Evolutionary conservation across 2,113 vertebrate genomes (phyloP).

Genomic region (Urocitellus parryii): DNA sequence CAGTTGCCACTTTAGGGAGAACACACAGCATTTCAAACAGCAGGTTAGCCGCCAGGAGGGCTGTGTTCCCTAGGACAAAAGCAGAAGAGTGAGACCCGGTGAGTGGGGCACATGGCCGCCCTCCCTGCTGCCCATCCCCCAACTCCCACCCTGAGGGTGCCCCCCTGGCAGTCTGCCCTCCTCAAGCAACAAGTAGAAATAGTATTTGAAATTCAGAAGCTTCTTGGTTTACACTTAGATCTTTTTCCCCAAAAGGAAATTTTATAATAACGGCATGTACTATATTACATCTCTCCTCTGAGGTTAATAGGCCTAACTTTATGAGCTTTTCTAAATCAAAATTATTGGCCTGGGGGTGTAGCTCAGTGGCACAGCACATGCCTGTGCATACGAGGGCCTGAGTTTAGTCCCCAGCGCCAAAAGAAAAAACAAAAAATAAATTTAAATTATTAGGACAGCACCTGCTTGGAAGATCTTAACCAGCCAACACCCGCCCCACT

Average conservation of each 20-base stretch:
- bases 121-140: neutral
- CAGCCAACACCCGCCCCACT: neutral
- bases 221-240: neutral
- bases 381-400: too few relatives aligned
- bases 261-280: neutral
- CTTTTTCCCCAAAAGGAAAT: slow-evolving; percentile 5
- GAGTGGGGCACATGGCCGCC: neutral
- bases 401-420: too few relatives aligned
- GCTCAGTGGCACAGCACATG: neutral
- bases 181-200: neutral
- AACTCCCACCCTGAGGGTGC: rapidly evolving
- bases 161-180: neutral
- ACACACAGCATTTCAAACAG: slow-evolving; percentile 98
- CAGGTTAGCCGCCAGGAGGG: slow-evolving; percentile 94
- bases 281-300: neutral
- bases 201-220: neutral
- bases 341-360: neutral
- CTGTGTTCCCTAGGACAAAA: slow-evolving; percentile 92
- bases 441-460: neutral
- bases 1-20: slow-evolving; percentile 90
- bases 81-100: rapidly evolving
- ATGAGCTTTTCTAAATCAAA: slow-evolving; percentile 38
- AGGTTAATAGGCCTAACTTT: neutral
- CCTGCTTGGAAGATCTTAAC: neutral
- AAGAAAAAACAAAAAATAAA: too few relatives aligned